A percentile compares a stretch with the other conserved stretches of the same genome.
Conservation (phyloP, 2,888 invertebrate genomes). For the Rhyacophila evoluta region DNA sequence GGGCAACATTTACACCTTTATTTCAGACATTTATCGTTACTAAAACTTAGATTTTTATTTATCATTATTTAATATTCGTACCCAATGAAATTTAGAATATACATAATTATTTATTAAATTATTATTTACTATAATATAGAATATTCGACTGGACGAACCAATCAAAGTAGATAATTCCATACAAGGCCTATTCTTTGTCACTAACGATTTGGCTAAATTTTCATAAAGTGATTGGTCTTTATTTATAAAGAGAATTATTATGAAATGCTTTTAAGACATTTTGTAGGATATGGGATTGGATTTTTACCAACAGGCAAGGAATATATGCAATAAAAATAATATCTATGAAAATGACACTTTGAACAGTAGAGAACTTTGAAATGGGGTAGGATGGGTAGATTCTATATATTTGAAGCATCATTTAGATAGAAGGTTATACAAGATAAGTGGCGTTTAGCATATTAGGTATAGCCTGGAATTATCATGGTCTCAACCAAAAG, state of each 20-base stretch:
- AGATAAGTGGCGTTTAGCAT: too few species aligned
- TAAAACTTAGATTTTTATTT: background rate
- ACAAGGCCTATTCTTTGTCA: conserved; percentile 43
- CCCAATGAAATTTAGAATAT: conserved; percentile 29
- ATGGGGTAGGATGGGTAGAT: too few species aligned
- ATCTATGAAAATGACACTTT: too few species aligned
- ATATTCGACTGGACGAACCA: background rate
- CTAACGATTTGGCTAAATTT: conserved; percentile 51
- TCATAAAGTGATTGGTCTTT: conserved; percentile 52
- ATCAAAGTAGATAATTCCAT: background rate
- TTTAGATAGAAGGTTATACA: too few species aligned
- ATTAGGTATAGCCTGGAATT: too few species aligned
- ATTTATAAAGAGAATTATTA: conserved; percentile 36
- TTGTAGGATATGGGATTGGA: conserved; percentile 35
- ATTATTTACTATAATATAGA: background rate
- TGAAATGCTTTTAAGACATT: conserved; percentile 38
- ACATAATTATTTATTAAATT: background rate
- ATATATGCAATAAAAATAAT: too few species aligned
- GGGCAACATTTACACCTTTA: background rate
- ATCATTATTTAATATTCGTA: background rate
- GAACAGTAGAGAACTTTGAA: too few species aligned
- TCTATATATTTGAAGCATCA: too few species aligned
- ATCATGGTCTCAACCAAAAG: too few species aligned
- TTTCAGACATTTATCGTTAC: conserved; percentile 8
- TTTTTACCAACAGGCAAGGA: background rate